These are phyloP conservation scores for Poeciliopsis turrubarensis DNA, from an alignment of 2,113 vertebrate genomes.

Conservation along the genomic window DNA sequence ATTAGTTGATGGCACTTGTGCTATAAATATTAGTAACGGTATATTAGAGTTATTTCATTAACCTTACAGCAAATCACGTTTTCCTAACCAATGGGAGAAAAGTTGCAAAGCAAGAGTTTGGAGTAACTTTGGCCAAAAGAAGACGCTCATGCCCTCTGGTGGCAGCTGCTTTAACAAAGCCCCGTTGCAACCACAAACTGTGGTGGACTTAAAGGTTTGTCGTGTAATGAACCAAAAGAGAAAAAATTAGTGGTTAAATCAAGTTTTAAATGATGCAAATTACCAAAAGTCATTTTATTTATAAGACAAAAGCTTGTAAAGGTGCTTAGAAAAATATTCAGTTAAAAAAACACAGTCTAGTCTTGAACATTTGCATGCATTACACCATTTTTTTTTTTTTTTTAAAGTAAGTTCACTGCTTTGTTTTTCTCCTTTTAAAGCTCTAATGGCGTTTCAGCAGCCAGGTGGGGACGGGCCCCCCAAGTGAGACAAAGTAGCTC, in stretches of 20 bases:
- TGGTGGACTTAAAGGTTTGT: not conserved
- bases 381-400: not conserved
- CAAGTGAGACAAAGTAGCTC: conserved; percentile 86
- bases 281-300: not conserved
- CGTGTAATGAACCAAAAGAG: not conserved
- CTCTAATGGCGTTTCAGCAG: conserved; percentile 83
- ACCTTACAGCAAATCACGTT: not conserved
- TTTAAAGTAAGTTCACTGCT: not conserved
- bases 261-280: conserved; percentile 1
- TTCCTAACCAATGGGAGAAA: not conserved
- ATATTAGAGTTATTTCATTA: not conserved
- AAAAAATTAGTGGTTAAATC: not conserved
- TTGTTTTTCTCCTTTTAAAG: conserved; percentile 6
- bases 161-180: not conserved
- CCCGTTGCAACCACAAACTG: not conserved
- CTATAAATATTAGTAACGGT: too few relatives aligned
- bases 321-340: conserved; percentile 3
- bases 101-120: not conserved
- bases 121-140: conserved; percentile 1
- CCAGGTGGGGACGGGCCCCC: conserved; percentile 85
- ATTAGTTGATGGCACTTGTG: too few relatives aligned
- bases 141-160: conserved; percentile 46
- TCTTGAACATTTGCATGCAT: not conserved
- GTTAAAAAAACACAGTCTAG: not conserved
- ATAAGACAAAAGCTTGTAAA: conserved; percentile 19